phyloP scores from a whole-genome alignment of 1,140 invertebrate species.

The Centruroides sculpturatus region DNA sequence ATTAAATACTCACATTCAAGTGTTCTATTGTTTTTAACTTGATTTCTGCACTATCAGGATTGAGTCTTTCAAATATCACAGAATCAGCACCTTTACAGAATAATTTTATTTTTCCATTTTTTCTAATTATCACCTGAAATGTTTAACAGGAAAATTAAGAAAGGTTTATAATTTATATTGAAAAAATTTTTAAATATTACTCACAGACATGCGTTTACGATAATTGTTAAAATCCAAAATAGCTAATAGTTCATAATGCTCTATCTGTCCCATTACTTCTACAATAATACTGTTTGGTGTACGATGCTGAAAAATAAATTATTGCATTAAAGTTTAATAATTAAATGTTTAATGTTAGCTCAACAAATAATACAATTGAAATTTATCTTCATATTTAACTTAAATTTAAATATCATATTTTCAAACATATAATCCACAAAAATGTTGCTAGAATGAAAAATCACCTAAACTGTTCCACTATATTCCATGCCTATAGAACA shows the following conservation, averaged over 20 bases:
- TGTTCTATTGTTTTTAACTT: constrained; percentile 73
- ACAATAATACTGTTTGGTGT: constrained; percentile 88
- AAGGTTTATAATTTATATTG: no score
- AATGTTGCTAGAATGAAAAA: no score
- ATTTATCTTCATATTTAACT: no score
- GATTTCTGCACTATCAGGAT: constrained; percentile 52
- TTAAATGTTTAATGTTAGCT: no score
- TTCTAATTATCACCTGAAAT: constrained; percentile 54
- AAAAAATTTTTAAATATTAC: constrained; percentile 11
- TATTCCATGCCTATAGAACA: no score
- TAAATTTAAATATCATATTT: no score
- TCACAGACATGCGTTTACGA: constrained; percentile 92
- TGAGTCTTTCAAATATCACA: constrained; percentile 87
- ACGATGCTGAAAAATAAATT: constrained; percentile 30
- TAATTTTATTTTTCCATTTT: constrained; percentile 70
- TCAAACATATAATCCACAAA: no score
- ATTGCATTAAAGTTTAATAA: no score
- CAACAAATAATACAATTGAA: no score
- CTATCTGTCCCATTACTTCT: constrained; percentile 59
- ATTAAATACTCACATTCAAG: constrained; percentile 59
- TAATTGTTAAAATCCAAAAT: constrained; percentile 99
- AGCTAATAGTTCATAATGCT: constrained; percentile 87
- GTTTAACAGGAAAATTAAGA: neutral
- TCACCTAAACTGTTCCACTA: no score
- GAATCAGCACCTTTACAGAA: constrained; percentile 99